These are phyloP conservation scores for Rousettus madagascariensis DNA, from an alignment of 2,797 vertebrate species.

Conservation along the genomic window DNA sequence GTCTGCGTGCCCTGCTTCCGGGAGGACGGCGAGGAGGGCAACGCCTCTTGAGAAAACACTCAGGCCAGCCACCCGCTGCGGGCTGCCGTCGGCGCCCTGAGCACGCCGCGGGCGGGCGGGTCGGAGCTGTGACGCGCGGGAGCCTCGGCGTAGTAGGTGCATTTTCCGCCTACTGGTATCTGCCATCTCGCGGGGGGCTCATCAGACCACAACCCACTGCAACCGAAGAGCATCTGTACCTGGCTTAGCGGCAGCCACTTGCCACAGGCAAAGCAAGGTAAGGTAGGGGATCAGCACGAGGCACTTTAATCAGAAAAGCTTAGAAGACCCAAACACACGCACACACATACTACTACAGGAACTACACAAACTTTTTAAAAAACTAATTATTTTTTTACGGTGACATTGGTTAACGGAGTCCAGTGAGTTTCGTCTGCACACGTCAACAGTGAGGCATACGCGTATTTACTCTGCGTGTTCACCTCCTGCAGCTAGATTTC, in stretches of 20 bases:
- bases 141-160: neutral
- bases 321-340: conserved; percentile 27
- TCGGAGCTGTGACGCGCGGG: no score
- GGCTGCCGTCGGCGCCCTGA: neutral
- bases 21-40: neutral
- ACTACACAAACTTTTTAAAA: neutral
- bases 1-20: neutral
- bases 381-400: no score
- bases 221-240: neutral
- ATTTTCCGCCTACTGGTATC: neutral
- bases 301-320: neutral
- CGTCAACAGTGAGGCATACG: no score
- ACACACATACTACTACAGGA: conserved; percentile 10
- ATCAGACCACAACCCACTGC: neutral
- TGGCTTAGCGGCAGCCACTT: conserved; percentile 64
- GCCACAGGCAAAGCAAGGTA: conserved; percentile 62
- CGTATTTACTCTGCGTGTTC: no score
- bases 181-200: neutral
- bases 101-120: neutral
- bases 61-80: no score
- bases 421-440: no score
- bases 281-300: conserved; percentile 46
- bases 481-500: no score
- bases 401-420: no score
- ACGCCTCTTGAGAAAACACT: neutral